A percentile compares a stretch with the other conserved stretches of the same genome.
These are phyloP conservation scores for Sminthurides aquaticus DNA, from an alignment of 2,888 invertebrate genomes.

Conservation along the genomic window DNA sequence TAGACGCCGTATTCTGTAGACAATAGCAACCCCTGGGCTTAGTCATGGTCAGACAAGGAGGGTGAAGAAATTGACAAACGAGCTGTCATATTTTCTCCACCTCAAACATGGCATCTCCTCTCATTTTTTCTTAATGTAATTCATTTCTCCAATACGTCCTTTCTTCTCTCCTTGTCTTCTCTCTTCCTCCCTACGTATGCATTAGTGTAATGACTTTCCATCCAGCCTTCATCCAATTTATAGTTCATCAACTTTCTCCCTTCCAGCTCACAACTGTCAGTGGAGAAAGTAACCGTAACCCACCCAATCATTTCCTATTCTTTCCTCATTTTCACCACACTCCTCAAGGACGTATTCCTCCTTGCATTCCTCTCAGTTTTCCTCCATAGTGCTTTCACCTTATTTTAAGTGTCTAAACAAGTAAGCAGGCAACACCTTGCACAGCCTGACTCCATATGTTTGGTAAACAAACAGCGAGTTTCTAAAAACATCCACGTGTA, in stretches of 20 bases:
- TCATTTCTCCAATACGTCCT: not conserved
- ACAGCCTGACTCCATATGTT: no score
- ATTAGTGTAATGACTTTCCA: not conserved
- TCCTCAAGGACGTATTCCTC: no score
- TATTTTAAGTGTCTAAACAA: no score
- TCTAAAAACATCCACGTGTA: no score
- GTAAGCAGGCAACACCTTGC: no score
- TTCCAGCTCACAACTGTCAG: not conserved
- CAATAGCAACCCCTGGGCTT: not conserved
- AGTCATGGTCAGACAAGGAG: not conserved
- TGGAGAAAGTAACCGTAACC: not conserved
- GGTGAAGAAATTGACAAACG: slow-evolving; percentile 17
- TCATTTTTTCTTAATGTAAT: not conserved
- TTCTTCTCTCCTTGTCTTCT: not conserved
- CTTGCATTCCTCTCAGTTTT: no score
- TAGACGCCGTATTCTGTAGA: no score
- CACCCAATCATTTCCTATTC: not conserved
- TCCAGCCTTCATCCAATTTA: not conserved
- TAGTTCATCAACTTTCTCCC: not conserved
- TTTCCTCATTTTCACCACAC: no score
- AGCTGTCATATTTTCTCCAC: slow-evolving; percentile 19
- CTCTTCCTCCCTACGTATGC: not conserved
- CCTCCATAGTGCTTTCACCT: no score
- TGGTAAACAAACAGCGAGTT: no score
- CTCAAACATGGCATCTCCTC: not conserved